Conservation (phyloP, 2,888 invertebrate genomes). For the Yponomeuta cagnagella region DNA sequence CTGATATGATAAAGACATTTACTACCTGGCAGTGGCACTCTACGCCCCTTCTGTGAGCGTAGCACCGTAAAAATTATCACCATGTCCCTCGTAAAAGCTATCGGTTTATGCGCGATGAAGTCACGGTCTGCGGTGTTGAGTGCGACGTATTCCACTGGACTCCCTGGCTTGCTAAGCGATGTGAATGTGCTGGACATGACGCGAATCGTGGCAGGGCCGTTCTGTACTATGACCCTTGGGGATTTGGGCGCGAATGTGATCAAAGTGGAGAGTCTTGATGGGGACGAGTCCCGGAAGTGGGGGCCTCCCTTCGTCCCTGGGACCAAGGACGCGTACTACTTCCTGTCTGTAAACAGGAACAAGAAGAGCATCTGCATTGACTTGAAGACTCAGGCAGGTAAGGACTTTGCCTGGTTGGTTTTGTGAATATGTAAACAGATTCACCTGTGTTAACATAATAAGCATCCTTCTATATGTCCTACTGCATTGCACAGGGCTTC, state of each 20-base stretch:
- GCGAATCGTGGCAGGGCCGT: conserved; percentile 94
- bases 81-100: not conserved
- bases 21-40: not conserved
- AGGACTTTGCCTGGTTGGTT: conserved; percentile 22
- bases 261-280: conserved; percentile 90
- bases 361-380: conserved; percentile 95
- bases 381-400: conserved; percentile 82
- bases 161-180: conserved; percentile 78
- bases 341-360: conserved; percentile 92
- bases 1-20: conserved; percentile 1
- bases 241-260: conserved; percentile 95
- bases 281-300: conserved; percentile 94
- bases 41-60: too few relatives aligned
- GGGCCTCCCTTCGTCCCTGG: conserved; percentile 88
- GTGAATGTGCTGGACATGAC: conserved; percentile 87
- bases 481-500: too few relatives aligned
- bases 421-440: not conserved
- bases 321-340: conserved; percentile 85
- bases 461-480: too few relatives aligned
- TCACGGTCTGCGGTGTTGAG: not conserved
- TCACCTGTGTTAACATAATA: not conserved
- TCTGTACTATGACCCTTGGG: conserved; percentile 94
- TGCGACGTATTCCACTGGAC: conserved; percentile 21
- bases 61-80: not conserved
- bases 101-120: not conserved